Percentiles rank a stretch among this genome's conserved stretches.
These are phyloP conservation scores for Drosophila affinis DNA, from an alignment of 2,888 invertebrate species.

Conservation along the genomic window DNA sequence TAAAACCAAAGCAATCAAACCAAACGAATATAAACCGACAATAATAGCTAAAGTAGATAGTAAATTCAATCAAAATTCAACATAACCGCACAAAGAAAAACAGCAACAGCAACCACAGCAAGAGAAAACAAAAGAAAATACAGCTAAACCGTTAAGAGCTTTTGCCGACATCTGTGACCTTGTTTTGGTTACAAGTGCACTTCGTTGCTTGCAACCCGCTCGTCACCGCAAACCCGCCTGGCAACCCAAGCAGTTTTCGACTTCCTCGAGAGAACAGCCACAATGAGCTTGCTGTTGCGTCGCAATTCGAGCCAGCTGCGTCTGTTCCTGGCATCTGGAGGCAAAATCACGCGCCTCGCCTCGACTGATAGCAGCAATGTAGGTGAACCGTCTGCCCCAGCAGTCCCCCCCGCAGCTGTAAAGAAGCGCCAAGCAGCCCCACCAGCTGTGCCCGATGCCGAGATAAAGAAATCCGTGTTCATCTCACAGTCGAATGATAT, in stretches of 20 bases:
- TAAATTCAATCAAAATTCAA: conserved; percentile 46
- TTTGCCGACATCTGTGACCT: conserved; percentile 44
- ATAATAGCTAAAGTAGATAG: conserved; percentile 42
- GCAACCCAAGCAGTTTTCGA: conserved; percentile 25
- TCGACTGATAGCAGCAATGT: conserved; percentile 39
- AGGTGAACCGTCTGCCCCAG: conserved; percentile 1
- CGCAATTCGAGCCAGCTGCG: conserved; percentile 72
- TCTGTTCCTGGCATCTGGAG: conserved; percentile 58
- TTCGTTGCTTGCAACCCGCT: conserved; percentile 14
- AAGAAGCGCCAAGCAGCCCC: conserved; percentile 53
- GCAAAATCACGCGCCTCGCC: conserved; percentile 56
- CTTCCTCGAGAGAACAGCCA: conserved; percentile 5
- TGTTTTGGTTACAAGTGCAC: conserved; percentile 46
- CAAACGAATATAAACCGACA: conserved; percentile 48
- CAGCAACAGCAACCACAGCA: conserved; percentile 16
- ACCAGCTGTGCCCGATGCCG: conserved; percentile 79
- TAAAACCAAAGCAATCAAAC: conserved; percentile 59
- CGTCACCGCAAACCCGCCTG: conserved; percentile 24
- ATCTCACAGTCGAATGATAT: conserved; percentile 96
- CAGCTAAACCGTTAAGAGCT: conserved; percentile 27
- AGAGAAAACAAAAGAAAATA: conserved; percentile 1
- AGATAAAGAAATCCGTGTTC: conserved; percentile 93
- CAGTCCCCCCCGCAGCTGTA: conserved; percentile 64
- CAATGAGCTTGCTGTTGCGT: conserved; percentile 64
- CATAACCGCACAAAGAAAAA: conserved; percentile 59